Base-by-base conservation (phyloP, 1,140 invertebrate genomes). In the Euura saliciscinereae region DNA sequence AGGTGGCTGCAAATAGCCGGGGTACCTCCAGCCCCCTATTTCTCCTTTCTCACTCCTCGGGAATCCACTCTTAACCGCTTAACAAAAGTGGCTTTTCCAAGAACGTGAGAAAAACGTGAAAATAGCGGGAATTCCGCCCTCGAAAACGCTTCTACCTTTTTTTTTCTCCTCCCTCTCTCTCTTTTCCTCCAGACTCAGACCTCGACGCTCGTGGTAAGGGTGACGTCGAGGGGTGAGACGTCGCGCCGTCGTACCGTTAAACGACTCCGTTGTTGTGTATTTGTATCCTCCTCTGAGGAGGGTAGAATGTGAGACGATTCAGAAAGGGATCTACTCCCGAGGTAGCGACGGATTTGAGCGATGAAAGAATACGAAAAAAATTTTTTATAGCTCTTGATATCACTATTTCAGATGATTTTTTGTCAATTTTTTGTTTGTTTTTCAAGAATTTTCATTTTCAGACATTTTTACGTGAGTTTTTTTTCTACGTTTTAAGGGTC, bases 251-350 rank as follows among this genome's bases (percentile, higher is more conserved):
- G 51, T 59, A n/a, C 51, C 51, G 51, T 59, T 59, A 59, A 59
- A 59, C 51, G 51, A 59, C 51, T 59, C 51, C 51, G 51, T 59
- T 59, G 51, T 59, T 59, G 51, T 59, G 51, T 59, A 59, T 59
- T 59, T 59, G 51, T 59, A 59, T 59, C 51, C 51, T 59, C 10
- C 51, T n/a, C 51, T 59, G 51, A 59, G 51, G 51, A 59, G 51
- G 51, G 51, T 59, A 11, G 51, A 59, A 59, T 59, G 51, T 59
- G 51, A 59, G 51, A 59, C 51, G 51, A 59, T 59, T 59, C 51
- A 59, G 3, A 59, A n/a, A 3, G 3, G 2, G 3, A n/a, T 11
- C 10, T 11, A 59, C 6, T n/a, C 8, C 13, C 3, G 28, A 28
- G 28, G 28, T 28, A 59, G 51, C 2, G 51, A 59, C 3, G 13